These are phyloP conservation scores for Lycaena phlaeas DNA, from an alignment of 2,888 invertebrate genomes.

Conservation along the genomic window DNA sequence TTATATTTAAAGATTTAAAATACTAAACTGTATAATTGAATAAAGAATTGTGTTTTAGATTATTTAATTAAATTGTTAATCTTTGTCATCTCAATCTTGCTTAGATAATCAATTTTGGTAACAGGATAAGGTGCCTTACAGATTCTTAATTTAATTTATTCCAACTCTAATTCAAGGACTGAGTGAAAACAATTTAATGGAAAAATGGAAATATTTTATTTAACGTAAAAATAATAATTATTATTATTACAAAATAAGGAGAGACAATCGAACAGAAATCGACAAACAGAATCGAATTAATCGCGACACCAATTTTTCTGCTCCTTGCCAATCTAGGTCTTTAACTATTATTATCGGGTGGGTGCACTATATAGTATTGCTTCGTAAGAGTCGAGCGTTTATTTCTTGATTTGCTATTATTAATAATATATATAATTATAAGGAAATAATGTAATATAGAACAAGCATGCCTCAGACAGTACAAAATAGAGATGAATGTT, in stretches of 20 bases:
- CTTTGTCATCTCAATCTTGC: slow-evolving; percentile 1
- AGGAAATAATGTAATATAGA: too few relatives aligned
- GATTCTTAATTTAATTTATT: slow-evolving; percentile 2
- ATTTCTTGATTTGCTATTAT: too few relatives aligned
- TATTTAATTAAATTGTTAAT: slow-evolving; percentile 6
- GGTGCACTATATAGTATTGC: too few relatives aligned
- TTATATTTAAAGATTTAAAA: too few relatives aligned
- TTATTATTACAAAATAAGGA: neutral
- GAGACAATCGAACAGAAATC: neutral
- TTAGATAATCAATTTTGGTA: slow-evolving; percentile 1
- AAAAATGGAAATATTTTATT: neutral
- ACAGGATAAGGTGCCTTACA: slow-evolving; percentile 4
- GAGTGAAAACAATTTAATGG: neutral
- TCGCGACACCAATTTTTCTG: slow-evolving; percentile 3
- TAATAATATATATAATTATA: too few relatives aligned
- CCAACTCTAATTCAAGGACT: neutral
- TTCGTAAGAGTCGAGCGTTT: too few relatives aligned
- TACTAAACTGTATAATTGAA: too few relatives aligned
- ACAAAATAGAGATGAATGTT: too few relatives aligned
- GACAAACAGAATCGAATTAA: neutral
- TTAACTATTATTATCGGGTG: too few relatives aligned
- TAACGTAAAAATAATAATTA: too few relatives aligned
- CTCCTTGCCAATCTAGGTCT: slow-evolving; percentile 1
- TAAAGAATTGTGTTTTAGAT: neutral
- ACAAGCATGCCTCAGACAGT: too few relatives aligned